Base-by-base conservation (phyloP, 2,113 vertebrate species). In the Pseudolaguvia tuberculata region DNA sequence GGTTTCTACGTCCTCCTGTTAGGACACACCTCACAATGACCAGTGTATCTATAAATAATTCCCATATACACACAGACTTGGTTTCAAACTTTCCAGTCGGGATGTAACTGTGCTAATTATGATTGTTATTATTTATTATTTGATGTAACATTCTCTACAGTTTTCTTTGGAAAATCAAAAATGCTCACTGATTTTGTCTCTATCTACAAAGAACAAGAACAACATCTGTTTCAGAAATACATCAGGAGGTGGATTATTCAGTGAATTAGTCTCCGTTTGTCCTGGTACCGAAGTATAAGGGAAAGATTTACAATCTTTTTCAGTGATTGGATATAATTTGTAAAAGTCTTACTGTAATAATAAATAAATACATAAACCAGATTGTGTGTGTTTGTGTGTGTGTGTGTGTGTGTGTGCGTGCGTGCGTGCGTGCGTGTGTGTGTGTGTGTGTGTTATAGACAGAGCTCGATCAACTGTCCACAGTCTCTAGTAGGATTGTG, bases 171-270 rank as follows among this genome's bases (percentile, higher is more conserved):
- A 15, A 51, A 51, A 69, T 20, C 51, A 18, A 57, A 76, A 76
- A 72, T 21, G 75, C 25, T 76, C 27, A 66, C 50, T 77, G 65
- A 72, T 59, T 62, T 17, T 50, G 21, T 47, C 57, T 50, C 45
- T 63, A 70, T 80, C 55, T 71, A 73, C 65, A 76, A 67, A 61
- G 75, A n/a, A 78, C 80, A 80, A 81, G 68, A 66, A 20, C 69
- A 61, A 13, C 14, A 55, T 55, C 31, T 42, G 50, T 53, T 63
- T 66, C 25, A 61, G 55, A 20, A 58, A 58, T 72, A 58, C n/a
- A 31, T 72, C 66, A 73, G 52, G 39, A 45, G 45, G 20, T 51
- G 48, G 56, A 75, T 67, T 42, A 70, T 47, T 23, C 58, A 73
- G 20, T 45, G 27, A 42, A 73, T 63, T 52, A 39, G 47, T 47